Conservation (phyloP, 2,888 invertebrate genomes). For the Callinectes sapidus region DNA sequence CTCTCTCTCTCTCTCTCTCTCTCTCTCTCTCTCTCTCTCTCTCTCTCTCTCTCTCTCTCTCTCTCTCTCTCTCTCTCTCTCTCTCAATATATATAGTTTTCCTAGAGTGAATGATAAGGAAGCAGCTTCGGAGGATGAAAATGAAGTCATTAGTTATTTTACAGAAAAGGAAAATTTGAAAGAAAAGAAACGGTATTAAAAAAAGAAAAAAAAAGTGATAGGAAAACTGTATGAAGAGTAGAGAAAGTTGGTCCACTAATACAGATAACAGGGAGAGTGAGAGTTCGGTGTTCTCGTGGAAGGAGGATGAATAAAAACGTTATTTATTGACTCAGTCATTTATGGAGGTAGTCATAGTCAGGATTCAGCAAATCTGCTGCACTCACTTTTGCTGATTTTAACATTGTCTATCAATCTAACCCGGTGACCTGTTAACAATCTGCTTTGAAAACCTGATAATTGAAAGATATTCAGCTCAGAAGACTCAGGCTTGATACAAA, state of each 20-base stretch:
- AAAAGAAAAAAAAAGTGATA: background rate
- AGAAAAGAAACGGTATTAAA: background rate
- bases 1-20: background rate
- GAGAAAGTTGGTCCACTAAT: too few relatives aligned
- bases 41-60: background rate
- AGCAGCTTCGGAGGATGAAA: background rate
- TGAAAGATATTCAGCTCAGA: too few relatives aligned
- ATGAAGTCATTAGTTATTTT: background rate
- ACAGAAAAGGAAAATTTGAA: background rate
- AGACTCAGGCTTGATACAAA: too few relatives aligned
- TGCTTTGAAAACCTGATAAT: too few relatives aligned
- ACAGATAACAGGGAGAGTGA: too few relatives aligned
- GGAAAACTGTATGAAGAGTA: background rate
- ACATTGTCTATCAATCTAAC: too few relatives aligned
- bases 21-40: conserved; percentile 2
- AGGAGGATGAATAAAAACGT: too few relatives aligned
- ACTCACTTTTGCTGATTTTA: too few relatives aligned
- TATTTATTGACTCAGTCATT: too few relatives aligned
- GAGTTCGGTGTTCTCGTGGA: background rate
- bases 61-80: background rate
- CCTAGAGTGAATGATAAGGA: background rate
- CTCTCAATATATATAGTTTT: background rate
- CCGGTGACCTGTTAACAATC: too few relatives aligned
- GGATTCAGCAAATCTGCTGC: too few relatives aligned
- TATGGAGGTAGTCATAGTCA: too few relatives aligned